phyloP scores from a whole-genome alignment of 2,797 vertebrate genomes.

The Hoplostethus atlanticus region DNA sequence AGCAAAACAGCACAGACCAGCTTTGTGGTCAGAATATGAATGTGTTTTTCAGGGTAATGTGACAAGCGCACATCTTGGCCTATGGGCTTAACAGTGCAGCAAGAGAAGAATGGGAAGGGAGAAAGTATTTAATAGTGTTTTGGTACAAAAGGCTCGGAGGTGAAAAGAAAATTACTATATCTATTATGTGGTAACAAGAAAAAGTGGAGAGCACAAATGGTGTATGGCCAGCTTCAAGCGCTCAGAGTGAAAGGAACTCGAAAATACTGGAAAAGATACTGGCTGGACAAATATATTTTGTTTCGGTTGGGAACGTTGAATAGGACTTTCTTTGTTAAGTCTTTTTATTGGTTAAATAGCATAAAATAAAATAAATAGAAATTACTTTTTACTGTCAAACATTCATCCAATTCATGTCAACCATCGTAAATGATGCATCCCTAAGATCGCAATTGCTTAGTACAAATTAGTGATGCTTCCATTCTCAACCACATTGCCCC shows the following conservation, averaged over 20 bases:
- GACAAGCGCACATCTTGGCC: constrained; percentile 71
- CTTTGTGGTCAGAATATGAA: constrained; percentile 75
- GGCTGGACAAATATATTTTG: constrained; percentile 28
- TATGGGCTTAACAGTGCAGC: constrained; percentile 70
- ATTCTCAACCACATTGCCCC: constrained; percentile 4
- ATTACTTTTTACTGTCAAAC: constrained; percentile 27
- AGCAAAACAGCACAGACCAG: constrained; percentile 62
- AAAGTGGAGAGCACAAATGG: constrained; percentile 52
- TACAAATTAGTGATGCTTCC: constrained; percentile 22
- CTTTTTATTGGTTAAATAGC: constrained; percentile 12
- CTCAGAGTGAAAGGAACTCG: constrained; percentile 22
- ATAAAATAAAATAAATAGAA: not conserved
- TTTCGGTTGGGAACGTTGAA: constrained; percentile 12
- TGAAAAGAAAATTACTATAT: constrained; percentile 77
- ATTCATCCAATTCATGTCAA: constrained; percentile 41
- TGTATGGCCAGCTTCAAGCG: constrained; percentile 32
- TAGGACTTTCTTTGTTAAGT: constrained; percentile 3
- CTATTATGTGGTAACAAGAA: constrained; percentile 76
- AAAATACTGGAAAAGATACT: constrained; percentile 31
- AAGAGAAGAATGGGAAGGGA: constrained; percentile 66
- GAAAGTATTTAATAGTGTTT: constrained; percentile 76
- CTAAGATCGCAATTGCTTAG: constrained; percentile 50
- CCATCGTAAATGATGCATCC: constrained; percentile 39
- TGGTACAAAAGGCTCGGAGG: constrained; percentile 68
- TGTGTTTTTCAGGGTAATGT: constrained; percentile 66